These are phyloP conservation scores for Florisuga fusca DNA, from an alignment of 2,797 vertebrate genomes.

Conservation along the genomic window DNA sequence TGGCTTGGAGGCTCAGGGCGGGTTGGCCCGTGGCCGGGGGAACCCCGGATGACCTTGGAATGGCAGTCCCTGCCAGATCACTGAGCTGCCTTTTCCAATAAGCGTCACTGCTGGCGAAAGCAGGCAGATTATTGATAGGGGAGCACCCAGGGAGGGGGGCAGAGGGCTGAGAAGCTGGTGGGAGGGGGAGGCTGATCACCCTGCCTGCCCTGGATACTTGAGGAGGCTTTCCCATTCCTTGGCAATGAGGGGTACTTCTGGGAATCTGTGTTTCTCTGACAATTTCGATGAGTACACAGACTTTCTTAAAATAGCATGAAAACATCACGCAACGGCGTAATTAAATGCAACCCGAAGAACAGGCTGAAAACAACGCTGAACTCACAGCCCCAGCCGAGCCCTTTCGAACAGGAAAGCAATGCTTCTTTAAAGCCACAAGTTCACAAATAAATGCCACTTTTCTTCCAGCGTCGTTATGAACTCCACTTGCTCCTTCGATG, in stretches of 20 bases:
- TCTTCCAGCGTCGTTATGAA: background rate
- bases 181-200: background rate
- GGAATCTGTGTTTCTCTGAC: background rate
- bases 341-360: background rate
- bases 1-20: background rate
- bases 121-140: slow-evolving; percentile 18
- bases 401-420: background rate
- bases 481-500: background rate
- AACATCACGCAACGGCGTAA: background rate
- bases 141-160: background rate
- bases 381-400: background rate
- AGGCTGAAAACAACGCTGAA: slow-evolving; percentile 9
- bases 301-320: slow-evolving; percentile 37
- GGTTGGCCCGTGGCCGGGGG: background rate
- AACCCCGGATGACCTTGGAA: slow-evolving; percentile 40
- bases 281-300: background rate
- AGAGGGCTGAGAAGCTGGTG: fast-evolving
- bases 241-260: background rate
- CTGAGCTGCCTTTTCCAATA: slow-evolving; percentile 60
- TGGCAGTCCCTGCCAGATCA: slow-evolving; percentile 44
- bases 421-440: slow-evolving; percentile 2
- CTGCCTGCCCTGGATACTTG: fast-evolving
- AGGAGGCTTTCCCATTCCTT: background rate
- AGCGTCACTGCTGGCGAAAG: slow-evolving; percentile 19
- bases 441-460: background rate